Percentiles rank a stretch among this genome's conserved stretches.
Conservation (phyloP, 2,797 vertebrate genomes). For the Macrochelys suwanniensis region DNA sequence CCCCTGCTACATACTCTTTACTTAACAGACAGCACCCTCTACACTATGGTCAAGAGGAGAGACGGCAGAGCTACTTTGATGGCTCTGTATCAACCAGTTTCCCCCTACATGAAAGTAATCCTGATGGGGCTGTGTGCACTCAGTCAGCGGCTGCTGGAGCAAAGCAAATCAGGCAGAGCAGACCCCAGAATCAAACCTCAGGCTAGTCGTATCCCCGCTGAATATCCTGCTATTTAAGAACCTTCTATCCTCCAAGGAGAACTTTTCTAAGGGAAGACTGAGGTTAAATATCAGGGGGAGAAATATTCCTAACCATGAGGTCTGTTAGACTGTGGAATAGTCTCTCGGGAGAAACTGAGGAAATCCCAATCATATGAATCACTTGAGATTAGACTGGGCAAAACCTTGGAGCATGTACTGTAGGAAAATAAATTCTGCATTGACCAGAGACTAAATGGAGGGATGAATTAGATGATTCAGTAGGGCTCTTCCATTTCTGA, state of each 20-base stretch:
- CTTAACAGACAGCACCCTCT: background rate
- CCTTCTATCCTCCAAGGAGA: background rate
- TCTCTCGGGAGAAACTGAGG: background rate
- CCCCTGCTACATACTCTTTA: background rate
- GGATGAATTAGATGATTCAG: constrained; percentile 21
- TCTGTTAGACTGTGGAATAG: background rate
- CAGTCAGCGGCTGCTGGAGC: background rate
- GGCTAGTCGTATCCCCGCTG: background rate
- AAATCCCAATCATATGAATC: background rate
- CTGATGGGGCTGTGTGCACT: background rate
- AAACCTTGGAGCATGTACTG: background rate
- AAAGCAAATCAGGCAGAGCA: background rate
- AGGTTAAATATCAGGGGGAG: background rate
- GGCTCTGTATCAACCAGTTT: background rate
- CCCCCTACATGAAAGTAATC: background rate
- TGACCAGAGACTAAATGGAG: background rate
- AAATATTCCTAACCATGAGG: background rate
- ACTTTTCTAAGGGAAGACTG: background rate
- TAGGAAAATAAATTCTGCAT: background rate
- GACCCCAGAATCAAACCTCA: background rate
- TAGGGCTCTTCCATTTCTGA: background rate
- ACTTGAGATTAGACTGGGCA: background rate
- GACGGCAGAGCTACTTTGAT: background rate
- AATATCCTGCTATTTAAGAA: background rate
- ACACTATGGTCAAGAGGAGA: background rate